Percentiles rank a stretch among this genome's conserved stretches.
phyloP scores from a whole-genome alignment of 1,140 invertebrate genomes.

The Telenomus remus region DNA sequence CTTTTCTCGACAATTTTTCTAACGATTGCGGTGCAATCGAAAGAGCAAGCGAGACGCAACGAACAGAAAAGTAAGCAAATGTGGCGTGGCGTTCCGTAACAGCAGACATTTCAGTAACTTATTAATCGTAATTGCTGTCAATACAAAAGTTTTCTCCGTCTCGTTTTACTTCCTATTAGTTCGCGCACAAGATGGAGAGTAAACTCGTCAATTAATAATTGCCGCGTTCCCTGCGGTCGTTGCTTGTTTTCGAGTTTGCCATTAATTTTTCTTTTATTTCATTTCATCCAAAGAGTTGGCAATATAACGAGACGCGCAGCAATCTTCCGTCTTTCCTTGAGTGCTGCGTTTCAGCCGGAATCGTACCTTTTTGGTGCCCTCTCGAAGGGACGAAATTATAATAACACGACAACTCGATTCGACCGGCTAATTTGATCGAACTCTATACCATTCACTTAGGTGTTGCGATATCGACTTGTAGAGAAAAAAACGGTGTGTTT shows the following conservation, averaged over 20 bases:
- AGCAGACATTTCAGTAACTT: slow-evolving; percentile 59
- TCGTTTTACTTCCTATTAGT: slow-evolving; percentile 38
- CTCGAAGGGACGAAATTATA: background rate
- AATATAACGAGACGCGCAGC: slow-evolving; percentile 27
- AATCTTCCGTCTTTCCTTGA: slow-evolving; percentile 24
- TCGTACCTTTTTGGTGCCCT: no score
- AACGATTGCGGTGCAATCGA: background rate
- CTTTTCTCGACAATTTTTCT: slow-evolving; percentile 14
- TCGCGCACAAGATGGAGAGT: slow-evolving; percentile 49
- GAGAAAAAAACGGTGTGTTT: background rate
- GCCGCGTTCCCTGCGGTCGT: slow-evolving; percentile 56
- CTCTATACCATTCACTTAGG: background rate
- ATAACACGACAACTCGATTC: background rate
- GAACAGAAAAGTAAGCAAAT: slow-evolving; percentile 40
- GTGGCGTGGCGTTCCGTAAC: slow-evolving; percentile 10
- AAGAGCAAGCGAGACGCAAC: slow-evolving; percentile 9
- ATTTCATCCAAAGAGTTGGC: slow-evolving; percentile 52
- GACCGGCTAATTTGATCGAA: background rate
- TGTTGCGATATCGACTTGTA: background rate
- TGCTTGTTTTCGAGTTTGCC: slow-evolving; percentile 42
- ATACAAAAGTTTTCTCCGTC: slow-evolving; percentile 64
- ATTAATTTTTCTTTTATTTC: slow-evolving; percentile 62
- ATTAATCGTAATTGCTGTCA: slow-evolving; percentile 66
- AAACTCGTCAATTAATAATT: slow-evolving; percentile 71
- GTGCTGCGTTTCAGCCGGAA: background rate